phyloP scores from a whole-genome alignment of 2,797 vertebrate genomes.

The Vultur gryphus region DNA sequence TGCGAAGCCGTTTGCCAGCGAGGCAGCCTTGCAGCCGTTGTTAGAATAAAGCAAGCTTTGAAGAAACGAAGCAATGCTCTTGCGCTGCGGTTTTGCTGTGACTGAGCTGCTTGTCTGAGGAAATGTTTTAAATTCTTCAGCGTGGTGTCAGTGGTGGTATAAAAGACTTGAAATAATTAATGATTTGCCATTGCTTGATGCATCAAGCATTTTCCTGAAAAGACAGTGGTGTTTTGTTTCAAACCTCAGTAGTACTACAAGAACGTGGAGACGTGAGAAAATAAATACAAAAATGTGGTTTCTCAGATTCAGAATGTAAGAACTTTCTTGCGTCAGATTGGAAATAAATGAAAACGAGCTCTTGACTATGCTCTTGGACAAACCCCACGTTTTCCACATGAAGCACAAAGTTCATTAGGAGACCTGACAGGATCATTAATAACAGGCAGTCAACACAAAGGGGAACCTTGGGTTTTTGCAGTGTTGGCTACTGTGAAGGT shows the following conservation, averaged over 20 bases:
- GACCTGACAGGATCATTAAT: not conserved
- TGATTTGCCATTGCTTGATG: not conserved
- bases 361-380: not conserved
- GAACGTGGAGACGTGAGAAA: not conserved
- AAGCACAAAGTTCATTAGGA: not conserved
- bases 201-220: not conserved
- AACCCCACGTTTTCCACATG: not conserved
- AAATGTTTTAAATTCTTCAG: constrained; percentile 6
- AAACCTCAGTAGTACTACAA: not conserved
- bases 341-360: not conserved
- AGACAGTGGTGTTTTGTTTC: not conserved
- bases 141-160: constrained; percentile 15
- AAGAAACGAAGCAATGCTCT: not conserved
- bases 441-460: not conserved
- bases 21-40: rapidly evolving
- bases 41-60: not conserved
- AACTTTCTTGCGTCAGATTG: not conserved
- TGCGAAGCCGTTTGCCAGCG: not conserved
- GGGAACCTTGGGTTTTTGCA: not conserved
- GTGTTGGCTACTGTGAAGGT: not conserved
- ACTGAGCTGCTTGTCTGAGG: constrained; percentile 7
- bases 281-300: not conserved
- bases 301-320: not conserved
- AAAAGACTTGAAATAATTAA: constrained; percentile 17
- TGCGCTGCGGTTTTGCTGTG: not conserved